phyloP scores from a whole-genome alignment of 2,888 invertebrate genomes.

The Linnaemya vulpina region DNA sequence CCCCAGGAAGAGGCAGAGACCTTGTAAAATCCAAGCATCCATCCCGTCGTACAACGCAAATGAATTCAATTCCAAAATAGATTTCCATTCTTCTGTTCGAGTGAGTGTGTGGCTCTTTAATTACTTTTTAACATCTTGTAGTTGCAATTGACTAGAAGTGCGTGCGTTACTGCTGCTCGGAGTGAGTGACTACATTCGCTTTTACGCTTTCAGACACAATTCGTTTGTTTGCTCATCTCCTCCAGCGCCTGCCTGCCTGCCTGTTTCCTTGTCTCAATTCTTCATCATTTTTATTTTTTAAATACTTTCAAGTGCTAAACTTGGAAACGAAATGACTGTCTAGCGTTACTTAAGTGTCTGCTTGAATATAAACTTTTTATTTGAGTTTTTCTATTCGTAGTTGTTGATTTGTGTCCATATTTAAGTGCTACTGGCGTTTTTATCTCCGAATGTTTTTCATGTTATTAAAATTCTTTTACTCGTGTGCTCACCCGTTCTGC shows the following conservation, averaged over 20 bases:
- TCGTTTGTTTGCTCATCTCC: not conserved
- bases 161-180: constrained; percentile 12
- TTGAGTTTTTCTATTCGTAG: constrained; percentile 16
- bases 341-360: constrained; percentile 64
- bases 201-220: constrained; percentile 68
- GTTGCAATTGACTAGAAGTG: constrained; percentile 30
- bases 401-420: constrained; percentile 58
- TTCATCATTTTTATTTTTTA: constrained; percentile 52
- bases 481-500: no score
- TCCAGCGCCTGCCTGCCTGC: constrained; percentile 26
- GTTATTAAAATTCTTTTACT: constrained; percentile 9
- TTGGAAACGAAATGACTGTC: constrained; percentile 66
- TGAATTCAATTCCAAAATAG: constrained; percentile 46
- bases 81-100: not conserved
- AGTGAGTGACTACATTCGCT: constrained; percentile 46
- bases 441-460: constrained; percentile 23
- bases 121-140: constrained; percentile 32
- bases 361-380: constrained; percentile 41
- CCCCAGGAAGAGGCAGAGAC: constrained; percentile 36
- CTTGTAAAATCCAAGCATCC: constrained; percentile 6
- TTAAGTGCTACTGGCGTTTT: constrained; percentile 73
- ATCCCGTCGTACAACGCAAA: constrained; percentile 25
- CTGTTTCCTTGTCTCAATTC: not conserved
- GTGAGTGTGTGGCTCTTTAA: constrained; percentile 38
- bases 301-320: constrained; percentile 69